Evolutionary conservation across 2,113 vertebrate genomes (phyloP).

Genomic region (Muntiacus reevesi): DNA sequence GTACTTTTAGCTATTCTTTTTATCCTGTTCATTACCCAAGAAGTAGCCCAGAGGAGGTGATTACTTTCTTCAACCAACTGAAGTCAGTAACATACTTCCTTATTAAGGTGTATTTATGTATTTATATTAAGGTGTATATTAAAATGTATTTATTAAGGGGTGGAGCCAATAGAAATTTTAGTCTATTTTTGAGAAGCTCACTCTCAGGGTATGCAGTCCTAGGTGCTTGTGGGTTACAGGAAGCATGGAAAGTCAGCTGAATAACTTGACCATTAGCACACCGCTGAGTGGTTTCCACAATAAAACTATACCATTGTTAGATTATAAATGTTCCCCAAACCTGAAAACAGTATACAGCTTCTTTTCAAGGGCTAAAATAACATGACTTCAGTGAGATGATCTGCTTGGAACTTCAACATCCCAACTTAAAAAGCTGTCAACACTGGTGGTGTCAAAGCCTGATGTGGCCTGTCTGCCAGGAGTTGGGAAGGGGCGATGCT

Average conservation of each 20-base stretch:
- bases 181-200: not conserved
- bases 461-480: not conserved
- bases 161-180: not conserved
- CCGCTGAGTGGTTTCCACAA: not conserved
- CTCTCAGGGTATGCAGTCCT: not conserved
- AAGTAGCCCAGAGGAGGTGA: not conserved
- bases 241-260: not conserved
- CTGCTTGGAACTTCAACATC: not conserved
- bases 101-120: not conserved
- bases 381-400: not conserved
- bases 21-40: not conserved
- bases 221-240: not conserved
- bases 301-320: not conserved
- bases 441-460: not conserved
- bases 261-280: not conserved
- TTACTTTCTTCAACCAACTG: not conserved
- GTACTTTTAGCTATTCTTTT: not conserved
- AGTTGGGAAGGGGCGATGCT: not conserved
- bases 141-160: no score
- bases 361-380: not conserved
- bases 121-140: not conserved
- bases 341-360: not conserved
- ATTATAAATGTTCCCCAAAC: not conserved
- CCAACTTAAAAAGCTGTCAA: not conserved
- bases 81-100: not conserved